These are phyloP conservation scores for Chauna torquata DNA, from an alignment of 2,113 vertebrate genomes.

Conservation along the genomic window DNA sequence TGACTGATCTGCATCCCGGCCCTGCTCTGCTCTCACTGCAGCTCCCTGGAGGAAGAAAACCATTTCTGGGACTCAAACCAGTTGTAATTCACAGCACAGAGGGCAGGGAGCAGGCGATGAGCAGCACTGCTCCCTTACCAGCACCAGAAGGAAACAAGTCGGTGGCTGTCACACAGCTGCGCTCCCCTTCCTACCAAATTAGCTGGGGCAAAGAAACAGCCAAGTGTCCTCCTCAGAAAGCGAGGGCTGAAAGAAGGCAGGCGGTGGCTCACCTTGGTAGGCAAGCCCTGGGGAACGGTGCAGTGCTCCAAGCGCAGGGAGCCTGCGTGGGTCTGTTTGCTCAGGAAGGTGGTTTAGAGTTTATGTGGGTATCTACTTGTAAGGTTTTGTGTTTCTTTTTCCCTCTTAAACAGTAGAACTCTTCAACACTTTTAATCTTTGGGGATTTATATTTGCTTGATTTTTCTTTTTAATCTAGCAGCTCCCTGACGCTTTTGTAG, in stretches of 20 bases:
- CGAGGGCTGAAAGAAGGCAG: background rate
- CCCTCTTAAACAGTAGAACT: background rate
- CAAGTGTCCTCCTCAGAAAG: background rate
- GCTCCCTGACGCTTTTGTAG: background rate
- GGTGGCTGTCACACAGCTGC: accelerated
- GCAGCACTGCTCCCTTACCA: accelerated
- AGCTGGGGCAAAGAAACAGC: background rate
- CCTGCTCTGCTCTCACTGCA: background rate
- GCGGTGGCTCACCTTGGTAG: background rate
- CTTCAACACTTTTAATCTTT: background rate
- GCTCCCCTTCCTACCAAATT: background rate
- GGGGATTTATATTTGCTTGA: background rate
- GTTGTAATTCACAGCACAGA: accelerated
- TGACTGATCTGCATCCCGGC: too few relatives aligned
- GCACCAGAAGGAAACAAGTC: background rate
- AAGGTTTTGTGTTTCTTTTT: background rate
- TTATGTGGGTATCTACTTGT: background rate
- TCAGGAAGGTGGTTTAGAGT: background rate
- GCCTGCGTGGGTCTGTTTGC: background rate
- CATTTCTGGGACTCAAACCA: background rate
- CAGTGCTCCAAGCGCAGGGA: background rate
- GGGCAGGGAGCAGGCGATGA: background rate
- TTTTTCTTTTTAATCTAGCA: background rate
- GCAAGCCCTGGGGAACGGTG: background rate
- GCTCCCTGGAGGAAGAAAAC: background rate